Conservation (phyloP, 2,113 vertebrate genomes). For the Conger conger region DNA sequence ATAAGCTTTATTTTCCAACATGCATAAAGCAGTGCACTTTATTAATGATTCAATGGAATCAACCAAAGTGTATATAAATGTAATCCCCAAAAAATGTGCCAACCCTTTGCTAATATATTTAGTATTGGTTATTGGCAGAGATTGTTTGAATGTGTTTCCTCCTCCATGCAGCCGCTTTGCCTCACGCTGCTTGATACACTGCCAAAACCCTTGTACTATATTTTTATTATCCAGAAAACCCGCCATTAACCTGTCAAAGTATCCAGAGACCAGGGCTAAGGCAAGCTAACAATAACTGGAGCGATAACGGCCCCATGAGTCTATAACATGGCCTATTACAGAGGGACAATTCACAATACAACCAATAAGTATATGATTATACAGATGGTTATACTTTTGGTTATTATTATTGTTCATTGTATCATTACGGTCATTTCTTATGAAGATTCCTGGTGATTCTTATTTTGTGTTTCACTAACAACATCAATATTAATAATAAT, state of each 20-base stretch:
- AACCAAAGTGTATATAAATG: too few species aligned
- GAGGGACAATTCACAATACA: neutral
- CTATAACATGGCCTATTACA: neutral
- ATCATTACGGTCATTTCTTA: too few species aligned
- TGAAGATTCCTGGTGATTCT: too few species aligned
- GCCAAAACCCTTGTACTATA: neutral
- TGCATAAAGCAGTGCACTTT: too few species aligned
- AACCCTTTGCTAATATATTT: neutral
- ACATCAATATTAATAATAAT: too few species aligned
- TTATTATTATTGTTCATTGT: too few species aligned
- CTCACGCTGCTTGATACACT: neutral
- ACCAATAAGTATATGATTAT: neutral
- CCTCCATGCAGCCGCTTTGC: neutral
- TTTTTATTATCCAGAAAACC: neutral
- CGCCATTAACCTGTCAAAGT: slow-evolving; percentile 1
- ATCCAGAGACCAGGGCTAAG: neutral
- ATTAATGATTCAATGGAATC: too few species aligned
- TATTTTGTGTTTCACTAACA: too few species aligned
- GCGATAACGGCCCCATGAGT: neutral
- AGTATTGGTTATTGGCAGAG: neutral
- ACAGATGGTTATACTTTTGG: too few species aligned
- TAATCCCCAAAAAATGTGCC: too few species aligned
- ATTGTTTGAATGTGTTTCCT: neutral
- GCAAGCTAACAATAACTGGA: neutral
- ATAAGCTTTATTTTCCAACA: too few species aligned